Evolutionary conservation across 1,140 invertebrate genomes (phyloP).

Genomic region (Chymomyza costata): DNA sequence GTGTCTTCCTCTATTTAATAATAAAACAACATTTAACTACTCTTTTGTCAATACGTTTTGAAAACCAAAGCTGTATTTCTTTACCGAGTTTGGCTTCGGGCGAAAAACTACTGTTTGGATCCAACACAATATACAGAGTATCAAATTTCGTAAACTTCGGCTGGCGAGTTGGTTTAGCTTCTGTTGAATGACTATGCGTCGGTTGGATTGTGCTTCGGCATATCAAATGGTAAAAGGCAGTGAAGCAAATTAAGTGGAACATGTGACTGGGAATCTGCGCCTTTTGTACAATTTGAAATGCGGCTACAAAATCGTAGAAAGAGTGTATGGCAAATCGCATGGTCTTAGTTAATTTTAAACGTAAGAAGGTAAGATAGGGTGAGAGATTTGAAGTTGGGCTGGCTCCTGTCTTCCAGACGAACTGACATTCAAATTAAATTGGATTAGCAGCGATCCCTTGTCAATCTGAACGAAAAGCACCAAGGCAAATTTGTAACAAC

Average conservation of each 20-base stretch:
- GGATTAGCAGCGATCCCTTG: conserved; percentile 74
- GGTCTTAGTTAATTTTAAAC: conserved; percentile 67
- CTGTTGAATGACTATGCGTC: conserved; percentile 41
- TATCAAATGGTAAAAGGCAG: conserved; percentile 46
- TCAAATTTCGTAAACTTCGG: neutral
- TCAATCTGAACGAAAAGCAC: conserved; percentile 59
- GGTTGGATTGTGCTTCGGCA: conserved; percentile 12
- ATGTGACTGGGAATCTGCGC: conserved; percentile 33
- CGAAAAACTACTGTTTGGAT: too few relatives aligned
- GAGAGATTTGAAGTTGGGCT: conserved; percentile 12
- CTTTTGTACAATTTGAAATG: conserved; percentile 47
- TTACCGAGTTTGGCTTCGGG: too few relatives aligned
- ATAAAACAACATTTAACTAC: too few relatives aligned
- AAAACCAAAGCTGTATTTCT: too few relatives aligned
- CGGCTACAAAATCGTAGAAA: conserved; percentile 58
- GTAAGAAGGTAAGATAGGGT: too few relatives aligned
- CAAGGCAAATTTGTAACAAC: neutral
- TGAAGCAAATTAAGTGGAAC: conserved; percentile 64
- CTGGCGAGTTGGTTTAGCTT: conserved; percentile 41
- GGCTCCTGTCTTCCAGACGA: conserved; percentile 69
- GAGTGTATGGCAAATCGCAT: conserved; percentile 66
- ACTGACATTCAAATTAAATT: conserved; percentile 75
- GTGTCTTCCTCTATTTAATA: too few relatives aligned
- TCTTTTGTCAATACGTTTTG: too few relatives aligned
- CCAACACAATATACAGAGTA: too few relatives aligned